A percentile compares a stretch with the other conserved stretches of the same genome.
Conservation (phyloP, 2,797 vertebrate genomes). For the Nothura maculosa region DNA sequence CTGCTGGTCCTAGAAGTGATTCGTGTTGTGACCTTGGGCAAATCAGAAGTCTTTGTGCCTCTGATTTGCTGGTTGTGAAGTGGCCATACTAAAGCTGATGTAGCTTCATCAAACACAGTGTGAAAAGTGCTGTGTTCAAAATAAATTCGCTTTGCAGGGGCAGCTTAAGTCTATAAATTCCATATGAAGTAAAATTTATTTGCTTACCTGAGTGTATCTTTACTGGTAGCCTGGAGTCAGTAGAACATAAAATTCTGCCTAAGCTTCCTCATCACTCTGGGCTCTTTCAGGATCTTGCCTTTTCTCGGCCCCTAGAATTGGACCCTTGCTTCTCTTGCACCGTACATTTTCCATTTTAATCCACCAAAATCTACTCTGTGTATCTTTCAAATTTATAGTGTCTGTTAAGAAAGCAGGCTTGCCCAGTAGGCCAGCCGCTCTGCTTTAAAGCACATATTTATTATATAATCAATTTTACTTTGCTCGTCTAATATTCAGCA, state of each 20-base stretch:
- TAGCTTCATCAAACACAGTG: background rate
- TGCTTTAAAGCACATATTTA: constrained; percentile 11
- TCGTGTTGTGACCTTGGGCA: constrained; percentile 41
- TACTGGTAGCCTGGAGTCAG: background rate
- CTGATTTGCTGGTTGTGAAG: background rate
- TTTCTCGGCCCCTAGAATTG: background rate
- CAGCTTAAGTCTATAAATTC: constrained; percentile 16
- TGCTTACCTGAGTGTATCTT: constrained; percentile 10
- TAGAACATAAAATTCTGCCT: background rate
- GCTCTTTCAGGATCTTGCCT: background rate
- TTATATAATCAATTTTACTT: background rate
- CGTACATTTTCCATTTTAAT: background rate
- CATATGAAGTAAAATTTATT: constrained; percentile 12
- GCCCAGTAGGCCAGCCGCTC: background rate
- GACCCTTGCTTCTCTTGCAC: background rate
- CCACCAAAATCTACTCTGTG: background rate
- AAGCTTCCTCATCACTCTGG: background rate
- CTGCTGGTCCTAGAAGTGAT: background rate
- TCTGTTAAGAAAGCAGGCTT: constrained; percentile 12
- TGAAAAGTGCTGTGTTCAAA: background rate
- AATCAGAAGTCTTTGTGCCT: constrained; percentile 10
- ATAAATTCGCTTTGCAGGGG: background rate
- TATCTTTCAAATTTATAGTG: background rate
- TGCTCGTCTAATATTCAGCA: background rate
- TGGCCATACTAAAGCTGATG: background rate